phyloP scores from a whole-genome alignment of 2,888 invertebrate species.

The Melinaea menophilus region DNA sequence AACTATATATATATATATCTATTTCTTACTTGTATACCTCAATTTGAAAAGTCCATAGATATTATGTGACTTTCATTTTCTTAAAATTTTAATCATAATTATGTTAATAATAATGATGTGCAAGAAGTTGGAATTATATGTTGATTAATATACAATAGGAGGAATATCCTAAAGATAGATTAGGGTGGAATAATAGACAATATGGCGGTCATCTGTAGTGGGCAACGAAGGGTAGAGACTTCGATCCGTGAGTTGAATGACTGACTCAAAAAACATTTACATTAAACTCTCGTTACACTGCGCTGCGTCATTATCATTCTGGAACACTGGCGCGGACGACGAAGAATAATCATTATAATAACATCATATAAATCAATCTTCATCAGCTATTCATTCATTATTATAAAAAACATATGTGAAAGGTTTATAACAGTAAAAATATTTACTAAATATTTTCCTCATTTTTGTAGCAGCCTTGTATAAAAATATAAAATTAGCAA shows the following conservation, averaged over 20 bases:
- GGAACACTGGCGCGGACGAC: conserved; percentile 21
- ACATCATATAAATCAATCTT: conserved; percentile 8
- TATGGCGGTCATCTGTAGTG: neutral
- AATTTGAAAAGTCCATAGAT: too few species aligned
- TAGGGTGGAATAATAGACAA: conserved; percentile 1
- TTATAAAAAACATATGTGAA: too few species aligned
- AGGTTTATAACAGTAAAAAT: too few species aligned
- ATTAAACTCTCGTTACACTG: conserved; percentile 65
- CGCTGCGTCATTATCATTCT: conserved; percentile 44
- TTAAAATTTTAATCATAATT: too few species aligned
- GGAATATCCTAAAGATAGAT: neutral
- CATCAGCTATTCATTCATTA: neutral
- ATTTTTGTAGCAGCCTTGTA: too few species aligned
- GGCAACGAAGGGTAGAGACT: conserved; percentile 20
- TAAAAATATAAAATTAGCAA: conserved; percentile 9
- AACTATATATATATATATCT: too few species aligned
- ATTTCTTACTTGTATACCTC: too few species aligned
- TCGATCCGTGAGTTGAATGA: conserved; percentile 41
- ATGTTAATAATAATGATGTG: too few species aligned
- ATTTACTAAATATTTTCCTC: too few species aligned
- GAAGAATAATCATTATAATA: conserved; percentile 16
- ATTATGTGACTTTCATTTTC: too few species aligned
- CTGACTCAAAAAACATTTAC: conserved; percentile 55
- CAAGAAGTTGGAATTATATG: neutral
- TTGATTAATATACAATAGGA: neutral